Conservation (phyloP, 2,888 invertebrate species). For the Drosophila pseudotakahashii region DNA sequence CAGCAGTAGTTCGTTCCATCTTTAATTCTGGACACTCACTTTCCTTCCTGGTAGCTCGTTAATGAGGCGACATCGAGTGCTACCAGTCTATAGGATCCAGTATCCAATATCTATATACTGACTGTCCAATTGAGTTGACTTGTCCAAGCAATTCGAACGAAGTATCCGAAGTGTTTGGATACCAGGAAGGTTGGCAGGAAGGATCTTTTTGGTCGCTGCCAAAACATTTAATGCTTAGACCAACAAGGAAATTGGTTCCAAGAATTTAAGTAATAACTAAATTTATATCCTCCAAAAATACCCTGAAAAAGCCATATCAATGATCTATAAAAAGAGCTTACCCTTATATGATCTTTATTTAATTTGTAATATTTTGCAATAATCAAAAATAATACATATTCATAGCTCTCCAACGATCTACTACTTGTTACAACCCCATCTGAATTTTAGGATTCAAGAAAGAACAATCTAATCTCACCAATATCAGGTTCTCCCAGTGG, state of each 20-base stretch:
- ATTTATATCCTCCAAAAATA: too few species aligned
- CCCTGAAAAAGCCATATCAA: too few species aligned
- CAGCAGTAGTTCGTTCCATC: constrained; percentile 12
- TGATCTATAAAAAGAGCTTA: too few species aligned
- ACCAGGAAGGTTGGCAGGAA: constrained; percentile 19
- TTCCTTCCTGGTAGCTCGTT: constrained; percentile 56
- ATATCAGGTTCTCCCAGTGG: neutral
- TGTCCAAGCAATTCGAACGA: constrained; percentile 4
- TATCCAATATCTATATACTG: neutral
- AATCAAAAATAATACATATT: neutral
- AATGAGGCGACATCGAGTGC: constrained; percentile 66
- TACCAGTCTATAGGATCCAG: constrained; percentile 13
- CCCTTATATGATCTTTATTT: too few species aligned
- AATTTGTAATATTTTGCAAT: too few species aligned
- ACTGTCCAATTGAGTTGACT: constrained; percentile 42
- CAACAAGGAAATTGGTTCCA: constrained; percentile 11
- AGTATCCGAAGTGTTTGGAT: constrained; percentile 9
- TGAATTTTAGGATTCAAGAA: neutral
- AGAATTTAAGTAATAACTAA: too few species aligned
- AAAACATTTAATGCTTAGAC: constrained; percentile 21
- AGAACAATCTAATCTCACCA: neutral
- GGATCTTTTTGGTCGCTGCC: constrained; percentile 1
- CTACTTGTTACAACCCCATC: neutral
- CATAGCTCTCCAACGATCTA: neutral
- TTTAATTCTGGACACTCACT: constrained; percentile 6